phyloP scores from a whole-genome alignment of 2,113 vertebrate species.

The Prunella fulvescens region DNA sequence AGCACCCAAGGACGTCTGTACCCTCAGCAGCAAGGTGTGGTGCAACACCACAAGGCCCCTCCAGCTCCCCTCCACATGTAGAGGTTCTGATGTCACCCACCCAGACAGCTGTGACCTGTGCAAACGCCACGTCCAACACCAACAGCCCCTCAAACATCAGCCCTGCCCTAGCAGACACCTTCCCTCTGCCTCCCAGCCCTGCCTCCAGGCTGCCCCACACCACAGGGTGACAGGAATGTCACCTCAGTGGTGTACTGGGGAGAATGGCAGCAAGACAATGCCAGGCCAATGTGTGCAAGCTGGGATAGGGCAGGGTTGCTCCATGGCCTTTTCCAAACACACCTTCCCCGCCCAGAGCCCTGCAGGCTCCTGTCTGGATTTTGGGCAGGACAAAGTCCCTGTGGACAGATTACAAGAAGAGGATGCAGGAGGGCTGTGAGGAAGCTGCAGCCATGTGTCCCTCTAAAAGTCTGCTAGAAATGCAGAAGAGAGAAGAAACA shows the following conservation, averaged over 20 bases:
- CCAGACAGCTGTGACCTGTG: not conserved
- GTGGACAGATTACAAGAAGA: not conserved
- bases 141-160: not conserved
- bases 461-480: not conserved
- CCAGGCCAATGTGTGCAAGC: not conserved
- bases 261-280: not conserved
- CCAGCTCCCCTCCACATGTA: not conserved
- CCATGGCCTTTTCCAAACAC: not conserved
- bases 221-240: not conserved
- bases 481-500: not conserved
- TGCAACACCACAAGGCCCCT: not conserved
- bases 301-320: not conserved
- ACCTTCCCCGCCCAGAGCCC: not conserved
- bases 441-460: accelerated
- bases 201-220: not conserved
- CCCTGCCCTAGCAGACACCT: not conserved
- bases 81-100: not conserved
- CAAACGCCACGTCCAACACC: accelerated
- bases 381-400: not conserved
- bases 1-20: not conserved
- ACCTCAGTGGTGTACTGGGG: accelerated
- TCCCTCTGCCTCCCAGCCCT: not conserved
- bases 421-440: not conserved
- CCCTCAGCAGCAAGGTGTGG: not conserved
- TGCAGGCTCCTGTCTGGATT: not conserved